Base-by-base conservation (phyloP, 2,888 invertebrate species). In the Patella caerulea region DNA sequence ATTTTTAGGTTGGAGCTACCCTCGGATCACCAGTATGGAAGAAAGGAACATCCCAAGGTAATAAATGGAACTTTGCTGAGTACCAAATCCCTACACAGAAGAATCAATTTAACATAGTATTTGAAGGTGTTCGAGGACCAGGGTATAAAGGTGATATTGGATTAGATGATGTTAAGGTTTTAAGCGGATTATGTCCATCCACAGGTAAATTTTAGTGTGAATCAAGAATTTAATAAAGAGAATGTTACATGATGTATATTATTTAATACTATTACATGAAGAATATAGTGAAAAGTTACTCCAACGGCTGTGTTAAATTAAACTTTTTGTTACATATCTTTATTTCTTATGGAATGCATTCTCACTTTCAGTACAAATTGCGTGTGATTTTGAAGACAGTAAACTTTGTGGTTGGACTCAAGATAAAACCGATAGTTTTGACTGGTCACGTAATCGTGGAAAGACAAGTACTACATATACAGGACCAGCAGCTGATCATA, bases 61-160 rank as follows among this genome's bases (percentile, higher is more conserved):
- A 88, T 76, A 80, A 83, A 15, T 90, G 89, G 89, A 83, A 80
- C 11, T 73, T 72, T 65, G 86, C 83, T 12, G 83, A 86, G 73
- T 73, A 79, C 14, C 80, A 79, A 29, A 77, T 85, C 1, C 72
- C 83, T 14, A 71, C 82, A 4, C 81, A 82, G 24, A 71, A 79
- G n/a, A 70, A 76, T 7, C 45, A 56, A 53, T 86, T 83, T 76
- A 84, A 86, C 78, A 78, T 90, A 29, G 85, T 88, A 15, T 87
- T 90, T 82, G 90, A 90, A 79, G 90, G 86, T 11, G 83, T 89
- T 54, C 84, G 87, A 12, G 90, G 90, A 17, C 82, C 82, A 17
- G 83, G 86, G 79, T 88, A 86, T 83, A 80, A 82, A 65, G 89
- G 89, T 24, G 89, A 89, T 78, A 88, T 90, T 74, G 88, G 83